A percentile compares a stretch with the other conserved stretches of the same genome.
Evolutionary conservation across 2,888 invertebrate genomes (phyloP).

Genomic region (Caenorhabditis afra): DNA sequence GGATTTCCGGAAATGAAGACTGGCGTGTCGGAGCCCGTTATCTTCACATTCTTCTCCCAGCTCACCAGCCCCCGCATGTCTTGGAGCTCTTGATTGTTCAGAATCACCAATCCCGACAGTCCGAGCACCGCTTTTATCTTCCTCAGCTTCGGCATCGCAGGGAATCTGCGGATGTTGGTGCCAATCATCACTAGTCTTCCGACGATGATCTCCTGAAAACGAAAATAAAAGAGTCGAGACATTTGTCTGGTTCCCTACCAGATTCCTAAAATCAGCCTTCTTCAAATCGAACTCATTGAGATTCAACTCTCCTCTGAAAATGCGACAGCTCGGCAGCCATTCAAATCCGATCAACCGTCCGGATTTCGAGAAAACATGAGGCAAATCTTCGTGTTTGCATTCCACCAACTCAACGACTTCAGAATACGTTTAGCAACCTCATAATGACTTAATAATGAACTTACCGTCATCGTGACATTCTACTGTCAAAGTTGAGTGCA

Average conservation of each 20-base stretch:
- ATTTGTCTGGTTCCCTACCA: constrained; percentile 11
- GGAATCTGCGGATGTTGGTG: not conserved
- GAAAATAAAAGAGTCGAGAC: no score
- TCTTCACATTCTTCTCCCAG: constrained; percentile 12
- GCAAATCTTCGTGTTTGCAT: no score
- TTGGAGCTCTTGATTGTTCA: constrained; percentile 28
- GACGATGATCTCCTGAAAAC: constrained; percentile 11
- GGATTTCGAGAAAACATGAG: no score
- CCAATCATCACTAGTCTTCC: constrained; percentile 17
- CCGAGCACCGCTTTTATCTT: not conserved
- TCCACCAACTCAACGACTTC: no score
- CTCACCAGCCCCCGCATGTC: constrained; percentile 32
- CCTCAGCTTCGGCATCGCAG: constrained; percentile 25
- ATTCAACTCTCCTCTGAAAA: constrained; percentile 23
- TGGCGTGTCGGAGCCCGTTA: not conserved
- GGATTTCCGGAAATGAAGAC: constrained; percentile 40
- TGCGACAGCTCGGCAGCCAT: constrained; percentile 22
- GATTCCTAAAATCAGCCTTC: constrained; percentile 11
- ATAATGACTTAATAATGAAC: no score
- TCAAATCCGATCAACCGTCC: no score
- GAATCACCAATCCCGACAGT: constrained; percentile 21
- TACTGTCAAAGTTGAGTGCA: not conserved
- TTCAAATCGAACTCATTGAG: constrained; percentile 13
- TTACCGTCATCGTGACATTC: no score
- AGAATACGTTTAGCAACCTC: no score